phyloP scores from a whole-genome alignment of 2,113 vertebrate species.

The Campylorhamphus procurvoides region DNA sequence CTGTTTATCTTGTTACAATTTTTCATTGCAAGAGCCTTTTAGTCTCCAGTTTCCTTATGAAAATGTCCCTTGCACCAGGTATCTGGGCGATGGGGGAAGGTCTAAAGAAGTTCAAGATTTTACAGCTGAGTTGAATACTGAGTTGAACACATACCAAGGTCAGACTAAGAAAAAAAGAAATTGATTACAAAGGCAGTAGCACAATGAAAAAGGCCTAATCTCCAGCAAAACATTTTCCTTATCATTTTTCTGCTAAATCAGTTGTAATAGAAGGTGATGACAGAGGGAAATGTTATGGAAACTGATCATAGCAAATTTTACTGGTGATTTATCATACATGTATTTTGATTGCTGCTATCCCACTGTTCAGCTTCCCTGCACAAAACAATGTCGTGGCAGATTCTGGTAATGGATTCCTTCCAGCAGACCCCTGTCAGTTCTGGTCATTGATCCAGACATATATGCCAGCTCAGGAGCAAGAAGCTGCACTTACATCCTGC shows the following conservation, averaged over 20 bases:
- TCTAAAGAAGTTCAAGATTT: conserved; percentile 66
- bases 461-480: neutral
- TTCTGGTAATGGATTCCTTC: neutral
- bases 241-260: neutral
- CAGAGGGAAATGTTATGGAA: neutral
- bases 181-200: conserved; percentile 66
- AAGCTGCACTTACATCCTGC: conserved; percentile 3
- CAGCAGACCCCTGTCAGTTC: neutral
- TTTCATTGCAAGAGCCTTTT: conserved; percentile 38
- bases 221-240: conserved; percentile 61
- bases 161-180: conserved; percentile 68
- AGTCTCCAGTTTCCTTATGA: neutral
- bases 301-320: neutral
- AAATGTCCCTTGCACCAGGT: neutral
- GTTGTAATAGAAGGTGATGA: neutral
- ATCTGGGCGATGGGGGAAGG: neutral
- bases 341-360: neutral
- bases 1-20: neutral
- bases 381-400: neutral
- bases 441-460: conserved; percentile 7
- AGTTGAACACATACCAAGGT: conserved; percentile 66
- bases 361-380: conserved; percentile 5
- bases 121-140: conserved; percentile 45
- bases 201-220: conserved; percentile 16
- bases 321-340: neutral